Percentiles rank a stretch among this genome's conserved stretches.
Evolutionary conservation across 2,888 invertebrate genomes (phyloP).

Genomic region (Temnothorax unifasciatus): DNA sequence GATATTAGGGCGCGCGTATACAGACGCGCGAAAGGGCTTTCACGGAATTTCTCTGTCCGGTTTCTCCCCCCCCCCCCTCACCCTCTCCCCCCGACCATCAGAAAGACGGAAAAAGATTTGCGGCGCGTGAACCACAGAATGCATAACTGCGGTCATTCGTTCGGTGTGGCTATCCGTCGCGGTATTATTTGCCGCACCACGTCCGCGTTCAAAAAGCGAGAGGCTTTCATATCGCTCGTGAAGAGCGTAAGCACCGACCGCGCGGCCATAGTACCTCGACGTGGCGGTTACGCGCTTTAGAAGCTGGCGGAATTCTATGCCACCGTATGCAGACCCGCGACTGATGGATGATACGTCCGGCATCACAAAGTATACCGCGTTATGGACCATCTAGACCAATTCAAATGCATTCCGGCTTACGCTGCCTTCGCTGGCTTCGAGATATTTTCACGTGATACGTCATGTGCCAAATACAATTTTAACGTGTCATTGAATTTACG

Average conservation of each 20-base stretch:
- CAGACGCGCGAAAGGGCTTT: conserved; percentile 78
- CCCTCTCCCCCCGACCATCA: conserved; percentile 10
- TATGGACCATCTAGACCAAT: conserved; percentile 34
- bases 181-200: conserved; percentile 66
- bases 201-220: conserved; percentile 63
- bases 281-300: conserved; percentile 62
- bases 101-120: conserved; percentile 71
- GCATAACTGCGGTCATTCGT: conserved; percentile 66
- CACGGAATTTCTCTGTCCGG: conserved; percentile 66
- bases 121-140: conserved; percentile 49
- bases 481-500: background rate
- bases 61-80: conserved; percentile 37
- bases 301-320: conserved; percentile 35
- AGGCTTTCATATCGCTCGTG: conserved; percentile 68
- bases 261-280: conserved; percentile 29
- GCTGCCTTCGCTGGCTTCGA: background rate
- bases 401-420: conserved; percentile 19
- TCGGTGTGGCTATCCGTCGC: conserved; percentile 59
- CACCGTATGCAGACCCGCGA: conserved; percentile 28
- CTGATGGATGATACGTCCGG: conserved; percentile 53
- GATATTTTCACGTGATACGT: background rate
- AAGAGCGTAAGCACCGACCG: conserved; percentile 42
- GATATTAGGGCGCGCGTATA: conserved; percentile 79
- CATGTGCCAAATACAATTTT: background rate
- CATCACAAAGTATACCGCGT: conserved; percentile 43